Evolutionary conservation across 1,140 invertebrate species (phyloP).

Genomic region (Drosophila athabasca): DNA sequence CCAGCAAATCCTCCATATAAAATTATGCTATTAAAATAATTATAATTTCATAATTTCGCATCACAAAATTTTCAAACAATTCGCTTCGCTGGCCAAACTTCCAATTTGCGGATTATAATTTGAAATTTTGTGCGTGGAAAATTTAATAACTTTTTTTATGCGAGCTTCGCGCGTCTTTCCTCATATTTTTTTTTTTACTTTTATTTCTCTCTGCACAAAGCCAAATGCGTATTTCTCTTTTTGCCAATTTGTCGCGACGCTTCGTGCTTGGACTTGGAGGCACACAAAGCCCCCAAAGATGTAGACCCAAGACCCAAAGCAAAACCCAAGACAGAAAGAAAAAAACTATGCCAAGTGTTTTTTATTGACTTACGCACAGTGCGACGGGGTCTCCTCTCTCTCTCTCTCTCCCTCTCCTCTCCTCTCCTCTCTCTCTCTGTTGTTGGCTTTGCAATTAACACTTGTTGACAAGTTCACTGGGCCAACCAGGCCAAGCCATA

Average conservation of each 20-base stretch:
- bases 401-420: constrained; percentile 12
- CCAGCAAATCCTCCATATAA: too few species aligned
- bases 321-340: neutral
- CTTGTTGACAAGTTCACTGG: constrained; percentile 76
- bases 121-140: constrained; percentile 44
- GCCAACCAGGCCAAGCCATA: constrained; percentile 33
- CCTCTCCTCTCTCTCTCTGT: neutral
- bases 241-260: constrained; percentile 26
- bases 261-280: constrained; percentile 4
- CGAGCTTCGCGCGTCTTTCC: neutral
- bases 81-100: constrained; percentile 29
- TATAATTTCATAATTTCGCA: constrained; percentile 17
- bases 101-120: constrained; percentile 35
- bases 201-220: constrained; percentile 11
- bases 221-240: constrained; percentile 6
- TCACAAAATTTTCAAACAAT: constrained; percentile 14
- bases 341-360: constrained; percentile 26
- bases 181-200: constrained; percentile 19
- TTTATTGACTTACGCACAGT: constrained; percentile 28
- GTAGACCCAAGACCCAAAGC: constrained; percentile 1
- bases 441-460: constrained; percentile 66
- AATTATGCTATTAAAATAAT: neutral
- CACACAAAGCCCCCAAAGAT: too few species aligned
- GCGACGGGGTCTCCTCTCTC: constrained; percentile 8
- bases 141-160: constrained; percentile 40